A percentile compares a stretch with the other conserved stretches of the same genome.
phyloP scores from a whole-genome alignment of 2,888 invertebrate species.

The Tubulanus polymorphus region DNA sequence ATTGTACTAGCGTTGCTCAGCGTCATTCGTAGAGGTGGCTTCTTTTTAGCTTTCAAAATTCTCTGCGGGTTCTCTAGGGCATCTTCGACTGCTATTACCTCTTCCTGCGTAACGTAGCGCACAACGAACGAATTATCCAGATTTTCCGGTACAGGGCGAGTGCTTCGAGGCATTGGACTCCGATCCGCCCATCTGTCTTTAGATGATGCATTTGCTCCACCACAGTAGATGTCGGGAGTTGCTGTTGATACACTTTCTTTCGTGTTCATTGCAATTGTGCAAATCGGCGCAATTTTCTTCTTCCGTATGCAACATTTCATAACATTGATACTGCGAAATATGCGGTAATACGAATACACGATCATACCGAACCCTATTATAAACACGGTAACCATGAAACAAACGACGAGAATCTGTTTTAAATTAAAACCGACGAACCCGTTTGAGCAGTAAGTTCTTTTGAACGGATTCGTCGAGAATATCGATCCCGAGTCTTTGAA shows the following conservation, averaged over 20 bases:
- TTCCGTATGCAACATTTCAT: too few relatives aligned
- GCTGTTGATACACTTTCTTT: too few relatives aligned
- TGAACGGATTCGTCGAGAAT: too few relatives aligned
- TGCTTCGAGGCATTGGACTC: conserved; percentile 18
- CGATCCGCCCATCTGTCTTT: too few relatives aligned
- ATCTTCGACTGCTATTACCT: conserved; percentile 32
- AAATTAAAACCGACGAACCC: conserved; percentile 1
- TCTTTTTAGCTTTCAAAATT: conserved; percentile 28
- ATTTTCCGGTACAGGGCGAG: conserved; percentile 12
- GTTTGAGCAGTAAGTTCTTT: too few relatives aligned
- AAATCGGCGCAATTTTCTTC: too few relatives aligned
- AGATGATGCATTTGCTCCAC: too few relatives aligned
- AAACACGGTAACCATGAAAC: conserved; percentile 26
- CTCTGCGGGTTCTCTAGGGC: conserved; percentile 36
- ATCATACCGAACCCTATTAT: conserved; percentile 26
- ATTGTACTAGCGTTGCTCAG: conserved; percentile 24
- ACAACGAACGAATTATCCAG: conserved; percentile 23
- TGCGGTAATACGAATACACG: conserved; percentile 31
- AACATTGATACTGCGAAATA: too few relatives aligned
- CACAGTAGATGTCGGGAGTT: too few relatives aligned
- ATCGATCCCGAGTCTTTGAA: too few relatives aligned
- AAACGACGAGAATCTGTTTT: conserved; percentile 25
- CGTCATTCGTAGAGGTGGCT: conserved; percentile 3
- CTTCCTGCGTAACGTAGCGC: conserved; percentile 34
- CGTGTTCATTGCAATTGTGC: too few relatives aligned